A percentile compares a stretch with the other conserved stretches of the same genome.
These are phyloP conservation scores for Parascotia fuliginaria DNA, from an alignment of 2,888 invertebrate genomes.

Conservation along the genomic window DNA sequence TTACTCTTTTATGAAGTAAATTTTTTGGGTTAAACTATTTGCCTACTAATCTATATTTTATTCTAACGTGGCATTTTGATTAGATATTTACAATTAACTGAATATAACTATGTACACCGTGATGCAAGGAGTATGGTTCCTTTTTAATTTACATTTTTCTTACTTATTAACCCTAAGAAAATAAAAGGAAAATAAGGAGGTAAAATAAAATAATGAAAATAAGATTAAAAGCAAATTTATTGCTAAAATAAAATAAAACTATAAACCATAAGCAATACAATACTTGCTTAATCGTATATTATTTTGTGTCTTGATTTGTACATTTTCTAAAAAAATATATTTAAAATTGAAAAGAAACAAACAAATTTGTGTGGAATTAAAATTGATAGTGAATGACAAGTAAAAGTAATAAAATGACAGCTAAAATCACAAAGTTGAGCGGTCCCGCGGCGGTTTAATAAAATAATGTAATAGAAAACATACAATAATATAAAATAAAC, in stretches of 20 bases:
- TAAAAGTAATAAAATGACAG: constrained; percentile 48
- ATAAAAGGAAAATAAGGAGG: constrained; percentile 55
- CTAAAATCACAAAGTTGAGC: constrained; percentile 70
- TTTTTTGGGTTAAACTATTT: constrained; percentile 58
- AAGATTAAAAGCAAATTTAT: constrained; percentile 84
- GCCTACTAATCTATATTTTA: constrained; percentile 59
- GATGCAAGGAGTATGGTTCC: constrained; percentile 86
- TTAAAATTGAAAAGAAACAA: constrained; percentile 56
- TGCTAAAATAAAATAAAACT: constrained; percentile 84
- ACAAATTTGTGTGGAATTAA: constrained; percentile 43
- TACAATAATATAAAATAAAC: constrained; percentile 80
- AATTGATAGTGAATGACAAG: constrained; percentile 40
- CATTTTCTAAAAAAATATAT: constrained; percentile 73
- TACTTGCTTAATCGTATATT: constrained; percentile 71
- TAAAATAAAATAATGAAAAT: constrained; percentile 76
- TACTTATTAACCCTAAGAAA: constrained; percentile 55
- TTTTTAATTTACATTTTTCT: constrained; percentile 73
- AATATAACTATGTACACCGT: constrained; percentile 69
- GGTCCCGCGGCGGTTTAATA: constrained; percentile 63
- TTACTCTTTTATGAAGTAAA: constrained; percentile 61
- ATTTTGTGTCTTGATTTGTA: constrained; percentile 78
- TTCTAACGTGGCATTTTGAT: constrained; percentile 55
- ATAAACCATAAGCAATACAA: constrained; percentile 82
- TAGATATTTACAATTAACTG: constrained; percentile 69
- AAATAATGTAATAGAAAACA: constrained; percentile 75